Percentiles rank a stretch among this genome's conserved stretches.
Evolutionary conservation across 2,113 vertebrate species (phyloP).

Genomic region (Donacobius atricapilla): DNA sequence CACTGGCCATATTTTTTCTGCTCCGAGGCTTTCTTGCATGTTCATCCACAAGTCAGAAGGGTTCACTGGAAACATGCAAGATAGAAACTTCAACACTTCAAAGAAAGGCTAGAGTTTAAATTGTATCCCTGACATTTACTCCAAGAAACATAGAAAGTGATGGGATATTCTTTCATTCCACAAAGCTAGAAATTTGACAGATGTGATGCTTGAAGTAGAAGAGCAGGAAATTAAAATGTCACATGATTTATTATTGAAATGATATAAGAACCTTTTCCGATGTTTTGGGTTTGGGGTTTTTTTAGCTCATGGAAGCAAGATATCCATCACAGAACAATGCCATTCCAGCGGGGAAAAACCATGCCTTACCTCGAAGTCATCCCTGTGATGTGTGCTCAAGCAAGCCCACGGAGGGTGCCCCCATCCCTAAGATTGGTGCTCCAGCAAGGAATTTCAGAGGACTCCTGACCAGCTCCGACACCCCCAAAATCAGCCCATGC

Average conservation of each 20-base stretch:
- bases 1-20: neutral
- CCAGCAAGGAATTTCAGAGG: neutral
- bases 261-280: neutral
- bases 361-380: neutral
- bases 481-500: neutral
- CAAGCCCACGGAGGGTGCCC: constrained; percentile 65
- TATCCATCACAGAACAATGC: neutral
- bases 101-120: neutral
- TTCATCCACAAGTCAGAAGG: neutral
- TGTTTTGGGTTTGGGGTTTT: neutral
- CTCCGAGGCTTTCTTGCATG: neutral
- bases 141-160: neutral
- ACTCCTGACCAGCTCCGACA: neutral
- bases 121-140: neutral
- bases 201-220: neutral
- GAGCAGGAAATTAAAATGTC: neutral
- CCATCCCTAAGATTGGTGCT: neutral
- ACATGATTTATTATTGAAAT: neutral
- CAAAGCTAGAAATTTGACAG: neutral
- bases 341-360: neutral
- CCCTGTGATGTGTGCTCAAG: neutral
- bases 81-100: neutral
- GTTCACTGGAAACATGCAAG: neutral
- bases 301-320: constrained; percentile 22
- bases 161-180: neutral